Percentiles rank a stretch among this genome's conserved stretches.
These are phyloP conservation scores for Apotomis turbidana DNA, from an alignment of 2,888 invertebrate genomes.

Conservation along the genomic window DNA sequence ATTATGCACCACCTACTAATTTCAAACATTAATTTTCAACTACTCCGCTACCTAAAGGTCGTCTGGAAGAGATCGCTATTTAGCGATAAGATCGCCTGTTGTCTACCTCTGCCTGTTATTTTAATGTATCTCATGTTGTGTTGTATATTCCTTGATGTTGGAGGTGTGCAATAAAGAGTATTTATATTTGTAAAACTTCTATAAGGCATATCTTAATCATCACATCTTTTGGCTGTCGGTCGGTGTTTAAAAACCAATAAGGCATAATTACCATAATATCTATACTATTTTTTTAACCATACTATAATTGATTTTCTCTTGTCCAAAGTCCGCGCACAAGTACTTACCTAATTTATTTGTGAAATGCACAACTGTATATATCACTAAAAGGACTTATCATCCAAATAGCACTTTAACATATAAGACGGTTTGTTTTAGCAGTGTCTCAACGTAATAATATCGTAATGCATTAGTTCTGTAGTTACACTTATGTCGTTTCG, in stretches of 20 bases:
- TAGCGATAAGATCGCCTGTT: no score
- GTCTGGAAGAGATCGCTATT: no score
- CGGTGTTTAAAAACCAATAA: slow-evolving; percentile 16
- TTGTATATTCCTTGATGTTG: no score
- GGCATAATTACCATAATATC: slow-evolving; percentile 3
- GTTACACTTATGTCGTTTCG: not conserved
- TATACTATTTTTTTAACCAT: slow-evolving; percentile 1
- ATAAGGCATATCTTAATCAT: not conserved
- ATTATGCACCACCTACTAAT: no score
- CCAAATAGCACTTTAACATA: not conserved
- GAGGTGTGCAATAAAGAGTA: no score
- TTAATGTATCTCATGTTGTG: no score
- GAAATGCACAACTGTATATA: not conserved
- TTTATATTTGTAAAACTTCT: no score
- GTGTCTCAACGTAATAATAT: not conserved
- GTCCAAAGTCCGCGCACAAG: slow-evolving; percentile 5
- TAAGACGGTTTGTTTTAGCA: not conserved
- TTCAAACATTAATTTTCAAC: no score
- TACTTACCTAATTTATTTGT: slow-evolving; percentile 11
- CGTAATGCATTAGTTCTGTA: not conserved
- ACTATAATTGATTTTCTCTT: not conserved
- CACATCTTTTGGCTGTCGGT: not conserved
- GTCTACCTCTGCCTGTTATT: no score
- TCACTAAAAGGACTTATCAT: not conserved
- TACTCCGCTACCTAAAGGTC: no score